Base-by-base conservation (phyloP, 2,888 invertebrate genomes). In the Brassicogethes aeneus region DNA sequence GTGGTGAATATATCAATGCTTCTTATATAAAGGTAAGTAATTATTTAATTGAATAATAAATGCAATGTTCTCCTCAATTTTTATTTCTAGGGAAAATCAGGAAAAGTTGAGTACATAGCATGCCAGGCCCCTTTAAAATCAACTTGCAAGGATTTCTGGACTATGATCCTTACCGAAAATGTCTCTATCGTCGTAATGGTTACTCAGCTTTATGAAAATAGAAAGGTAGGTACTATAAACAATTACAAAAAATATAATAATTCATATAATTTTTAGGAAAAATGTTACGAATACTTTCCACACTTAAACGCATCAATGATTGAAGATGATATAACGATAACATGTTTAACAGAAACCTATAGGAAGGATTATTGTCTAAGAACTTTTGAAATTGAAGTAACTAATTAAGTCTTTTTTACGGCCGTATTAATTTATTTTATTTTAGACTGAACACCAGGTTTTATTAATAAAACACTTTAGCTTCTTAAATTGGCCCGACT, bases 401-500 rank as follows among this genome's bases (percentile, higher is more conserved):
- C 5, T 23, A 23, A 23, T 23, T 23, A 23, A 10, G 23, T 7
- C 10, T 10, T 23, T 5, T 23, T 23, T 5, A 23, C 10, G 5
- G 23, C 5, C 5, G 10, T 23, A 7, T 7, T 23, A 7, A 23
- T 7, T 23, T 5, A 23, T 10, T 7, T 7, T 23, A 7, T 23
- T 23, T 7, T 23, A 23, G 23, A 23, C 5, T 7, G 23, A 10
- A 23, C 5, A 23, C 23, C 5, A 23, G 5, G 23, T 23, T 23
- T 7, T 23, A 23, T 7, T 7, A 23, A 23, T 23, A 23, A 23
- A 73, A 14, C 85, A 85, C 60, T 73, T 82, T 55, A 80, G 80
- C 57, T 85, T 79, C 57, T 73, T 78, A 51, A 76, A 79, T 44
- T 85, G 85, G 85, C 82, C 83, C 5, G 85, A 85, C 68, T 81